Conservation (phyloP, 2,888 invertebrate species). For the Chrysolina oricalcia region DNA sequence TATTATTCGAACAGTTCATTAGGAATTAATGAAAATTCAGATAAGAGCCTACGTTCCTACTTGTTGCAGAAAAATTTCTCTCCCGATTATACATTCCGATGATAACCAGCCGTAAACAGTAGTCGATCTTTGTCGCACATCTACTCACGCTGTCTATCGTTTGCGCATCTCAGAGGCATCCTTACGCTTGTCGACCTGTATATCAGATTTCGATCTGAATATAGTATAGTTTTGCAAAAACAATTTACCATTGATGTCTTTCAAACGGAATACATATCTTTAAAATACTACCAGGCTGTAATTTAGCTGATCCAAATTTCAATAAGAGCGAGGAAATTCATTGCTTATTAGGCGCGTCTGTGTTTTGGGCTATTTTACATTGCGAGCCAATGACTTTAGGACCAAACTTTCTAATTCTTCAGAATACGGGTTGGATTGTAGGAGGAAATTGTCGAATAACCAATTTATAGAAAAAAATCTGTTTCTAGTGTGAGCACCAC, state of each 20-base stretch:
- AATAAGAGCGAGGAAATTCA: constrained; percentile 34
- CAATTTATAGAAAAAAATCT: background rate
- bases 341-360: constrained; percentile 34
- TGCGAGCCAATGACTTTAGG: constrained; percentile 29
- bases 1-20: no score
- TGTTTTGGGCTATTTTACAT: constrained; percentile 40
- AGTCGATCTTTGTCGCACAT: no score
- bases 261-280: constrained; percentile 23
- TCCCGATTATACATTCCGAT: no score
- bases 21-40: no score
- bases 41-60: no score
- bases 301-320: constrained; percentile 43
- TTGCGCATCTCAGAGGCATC: no score
- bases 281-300: constrained; percentile 2
- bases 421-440: constrained; percentile 40
- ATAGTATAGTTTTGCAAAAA: constrained; percentile 28
- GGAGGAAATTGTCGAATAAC: constrained; percentile 27
- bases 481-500: background rate
- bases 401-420: constrained; percentile 24
- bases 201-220: background rate
- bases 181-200: no score
- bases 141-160: no score
- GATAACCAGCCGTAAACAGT: no score
- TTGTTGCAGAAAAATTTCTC: no score
- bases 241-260: constrained; percentile 27